Evolutionary conservation across 2,113 vertebrate genomes (phyloP).

Genomic region (Asarcornis scutulata): DNA sequence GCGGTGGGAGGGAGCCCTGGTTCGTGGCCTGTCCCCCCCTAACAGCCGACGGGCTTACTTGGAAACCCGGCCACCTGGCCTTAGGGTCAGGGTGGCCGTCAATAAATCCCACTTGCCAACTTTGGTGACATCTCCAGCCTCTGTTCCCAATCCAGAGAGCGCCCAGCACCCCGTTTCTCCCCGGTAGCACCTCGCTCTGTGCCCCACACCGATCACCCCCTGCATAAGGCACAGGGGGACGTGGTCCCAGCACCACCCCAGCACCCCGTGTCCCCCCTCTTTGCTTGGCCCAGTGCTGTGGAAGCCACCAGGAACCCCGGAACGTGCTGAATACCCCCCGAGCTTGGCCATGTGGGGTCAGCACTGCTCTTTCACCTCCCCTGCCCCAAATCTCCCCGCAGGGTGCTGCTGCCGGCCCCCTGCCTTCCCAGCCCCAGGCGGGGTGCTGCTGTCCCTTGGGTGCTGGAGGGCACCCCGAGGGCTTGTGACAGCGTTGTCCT

Average conservation of each 20-base stretch:
- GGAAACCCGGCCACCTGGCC: not conserved
- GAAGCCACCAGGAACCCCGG: not conserved
- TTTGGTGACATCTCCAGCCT: not conserved
- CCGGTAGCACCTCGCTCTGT: not conserved
- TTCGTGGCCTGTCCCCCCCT: not conserved
- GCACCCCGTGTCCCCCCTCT: not conserved
- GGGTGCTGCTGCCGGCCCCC: not conserved
- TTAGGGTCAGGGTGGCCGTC: accelerated
- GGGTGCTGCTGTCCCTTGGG: too few species aligned
- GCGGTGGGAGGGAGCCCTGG: not conserved
- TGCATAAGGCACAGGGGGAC: too few species aligned
- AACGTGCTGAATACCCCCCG: not conserved
- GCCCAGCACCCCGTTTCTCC: not conserved
- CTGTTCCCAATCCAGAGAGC: not conserved
- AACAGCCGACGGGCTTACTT: not conserved
- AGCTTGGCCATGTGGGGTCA: not conserved
- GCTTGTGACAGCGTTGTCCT: accelerated
- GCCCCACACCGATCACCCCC: too few species aligned
- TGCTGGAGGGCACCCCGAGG: accelerated
- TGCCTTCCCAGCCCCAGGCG: not conserved
- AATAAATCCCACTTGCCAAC: conserved; percentile 9
- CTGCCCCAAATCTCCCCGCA: not conserved
- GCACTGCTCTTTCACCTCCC: not conserved
- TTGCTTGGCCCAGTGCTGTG: not conserved
- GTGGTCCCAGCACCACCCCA: too few species aligned